These are phyloP conservation scores for Brachyrhaphis roseni DNA, from an alignment of 2,797 vertebrate genomes.

Conservation along the genomic window DNA sequence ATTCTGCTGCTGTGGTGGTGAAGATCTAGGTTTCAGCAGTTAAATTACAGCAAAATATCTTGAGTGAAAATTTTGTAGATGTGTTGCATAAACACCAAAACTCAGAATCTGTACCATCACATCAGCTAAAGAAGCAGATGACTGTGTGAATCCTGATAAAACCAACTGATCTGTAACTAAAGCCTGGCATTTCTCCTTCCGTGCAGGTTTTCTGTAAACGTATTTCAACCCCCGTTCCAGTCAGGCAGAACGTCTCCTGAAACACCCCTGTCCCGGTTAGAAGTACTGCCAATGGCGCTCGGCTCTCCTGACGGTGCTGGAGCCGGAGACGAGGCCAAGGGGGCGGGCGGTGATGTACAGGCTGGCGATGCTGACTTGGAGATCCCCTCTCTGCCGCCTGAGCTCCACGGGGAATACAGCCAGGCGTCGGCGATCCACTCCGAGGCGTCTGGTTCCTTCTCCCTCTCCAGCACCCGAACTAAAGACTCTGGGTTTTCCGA, in stretches of 20 bases:
- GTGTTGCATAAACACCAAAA: not conserved
- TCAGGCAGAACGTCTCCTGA: constrained; percentile 91
- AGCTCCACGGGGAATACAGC: constrained; percentile 45
- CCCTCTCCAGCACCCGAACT: constrained; percentile 73
- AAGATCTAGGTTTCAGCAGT: not conserved
- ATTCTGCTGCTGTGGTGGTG: not conserved
- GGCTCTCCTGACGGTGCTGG: constrained; percentile 68
- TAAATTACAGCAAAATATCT: not conserved
- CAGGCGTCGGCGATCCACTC: constrained; percentile 55
- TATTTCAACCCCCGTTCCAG: constrained; percentile 97
- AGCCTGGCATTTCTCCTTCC: not conserved
- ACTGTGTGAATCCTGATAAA: not conserved
- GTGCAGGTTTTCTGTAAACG: constrained; percentile 93
- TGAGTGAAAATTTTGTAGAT: not conserved
- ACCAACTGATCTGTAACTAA: not conserved
- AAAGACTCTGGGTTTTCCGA: constrained; percentile 89
- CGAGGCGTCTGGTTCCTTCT: constrained; percentile 66
- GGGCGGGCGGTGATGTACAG: constrained; percentile 30
- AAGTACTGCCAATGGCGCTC: constrained; percentile 65
- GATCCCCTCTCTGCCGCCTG: constrained; percentile 52
- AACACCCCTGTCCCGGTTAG: constrained; percentile 71
- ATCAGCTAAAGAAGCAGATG: not conserved
- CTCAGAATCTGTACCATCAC: not conserved
- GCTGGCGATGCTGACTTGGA: constrained; percentile 67
- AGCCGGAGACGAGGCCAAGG: constrained; percentile 68